phyloP scores from a whole-genome alignment of 1,140 invertebrate genomes.

The Linepithema humile region DNA sequence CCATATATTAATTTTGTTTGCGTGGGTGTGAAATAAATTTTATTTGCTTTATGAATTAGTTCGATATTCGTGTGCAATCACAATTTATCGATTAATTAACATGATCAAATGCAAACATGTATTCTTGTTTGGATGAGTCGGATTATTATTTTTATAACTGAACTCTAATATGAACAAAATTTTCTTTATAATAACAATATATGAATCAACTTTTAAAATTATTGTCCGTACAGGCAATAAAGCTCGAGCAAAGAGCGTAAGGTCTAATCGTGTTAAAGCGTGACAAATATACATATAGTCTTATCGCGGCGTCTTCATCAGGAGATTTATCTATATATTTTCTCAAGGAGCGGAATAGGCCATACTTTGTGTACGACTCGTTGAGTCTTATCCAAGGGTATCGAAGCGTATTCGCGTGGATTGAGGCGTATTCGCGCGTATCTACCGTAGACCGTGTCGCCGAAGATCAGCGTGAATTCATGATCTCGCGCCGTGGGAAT shows the following conservation, averaged over 20 bases:
- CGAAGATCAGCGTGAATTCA: conserved; percentile 56
- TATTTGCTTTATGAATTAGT: background rate
- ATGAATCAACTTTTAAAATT: background rate
- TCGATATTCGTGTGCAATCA: background rate
- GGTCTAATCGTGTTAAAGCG: conserved; percentile 43
- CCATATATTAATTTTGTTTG: background rate
- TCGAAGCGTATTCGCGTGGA: conserved; percentile 69
- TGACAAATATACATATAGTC: conserved; percentile 25
- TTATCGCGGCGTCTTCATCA: conserved; percentile 22
- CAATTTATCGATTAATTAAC: background rate
- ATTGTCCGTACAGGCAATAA: background rate
- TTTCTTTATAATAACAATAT: no score
- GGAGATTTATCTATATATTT: conserved; percentile 19
- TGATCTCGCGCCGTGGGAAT: conserved; percentile 75
- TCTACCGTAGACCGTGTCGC: conserved; percentile 60
- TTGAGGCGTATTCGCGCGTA: conserved; percentile 72
- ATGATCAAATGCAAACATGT: no score
- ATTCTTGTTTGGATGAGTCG: no score
- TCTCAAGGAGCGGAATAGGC: conserved; percentile 59
- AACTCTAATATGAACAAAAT: no score
- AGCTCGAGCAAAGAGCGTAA: background rate
- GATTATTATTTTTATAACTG: no score
- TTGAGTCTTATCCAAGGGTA: conserved; percentile 72
- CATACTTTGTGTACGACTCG: conserved; percentile 70
- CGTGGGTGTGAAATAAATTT: background rate